Evolutionary conservation across 2,888 invertebrate species (phyloP).

Genomic region (Eupithecia vulgata): DNA sequence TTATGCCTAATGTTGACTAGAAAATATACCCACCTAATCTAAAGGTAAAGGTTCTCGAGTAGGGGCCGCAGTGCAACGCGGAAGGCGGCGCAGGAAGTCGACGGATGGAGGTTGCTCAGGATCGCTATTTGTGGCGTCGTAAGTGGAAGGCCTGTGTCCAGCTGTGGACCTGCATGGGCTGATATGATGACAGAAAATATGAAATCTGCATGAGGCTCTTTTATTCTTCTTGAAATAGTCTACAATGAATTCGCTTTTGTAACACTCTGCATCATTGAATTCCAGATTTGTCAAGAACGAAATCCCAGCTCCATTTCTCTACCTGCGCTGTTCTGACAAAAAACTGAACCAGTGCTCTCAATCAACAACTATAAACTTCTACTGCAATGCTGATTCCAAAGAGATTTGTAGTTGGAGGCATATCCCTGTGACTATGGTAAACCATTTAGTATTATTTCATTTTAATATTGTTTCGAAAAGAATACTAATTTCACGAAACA

Average conservation of each 20-base stretch:
- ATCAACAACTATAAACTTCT: conserved; percentile 46
- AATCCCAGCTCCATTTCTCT: conserved; percentile 60
- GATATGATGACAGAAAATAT: no score
- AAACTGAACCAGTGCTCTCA: conserved; percentile 56
- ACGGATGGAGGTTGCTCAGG: no score
- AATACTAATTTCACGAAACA: no score
- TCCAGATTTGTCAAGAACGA: conserved; percentile 55
- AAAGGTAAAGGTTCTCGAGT: no score
- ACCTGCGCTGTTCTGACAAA: conserved; percentile 63
- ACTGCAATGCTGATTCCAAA: conserved; percentile 58
- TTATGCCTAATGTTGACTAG: no score
- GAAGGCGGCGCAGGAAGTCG: no score
- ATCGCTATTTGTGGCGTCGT: no score
- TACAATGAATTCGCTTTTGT: not conserved
- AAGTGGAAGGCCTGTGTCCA: no score
- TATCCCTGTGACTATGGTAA: conserved; percentile 59
- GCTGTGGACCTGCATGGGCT: no score
- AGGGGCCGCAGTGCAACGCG: no score
- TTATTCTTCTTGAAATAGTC: not conserved
- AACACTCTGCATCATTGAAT: not conserved
- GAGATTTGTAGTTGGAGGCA: conserved; percentile 67
- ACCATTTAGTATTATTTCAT: conserved; percentile 23
- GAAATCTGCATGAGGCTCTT: not conserved
- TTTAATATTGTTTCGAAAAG: not conserved
- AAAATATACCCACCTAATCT: no score